These are phyloP conservation scores for Orthonychiurus folsomi DNA, from an alignment of 2,888 invertebrate species.

Conservation along the genomic window DNA sequence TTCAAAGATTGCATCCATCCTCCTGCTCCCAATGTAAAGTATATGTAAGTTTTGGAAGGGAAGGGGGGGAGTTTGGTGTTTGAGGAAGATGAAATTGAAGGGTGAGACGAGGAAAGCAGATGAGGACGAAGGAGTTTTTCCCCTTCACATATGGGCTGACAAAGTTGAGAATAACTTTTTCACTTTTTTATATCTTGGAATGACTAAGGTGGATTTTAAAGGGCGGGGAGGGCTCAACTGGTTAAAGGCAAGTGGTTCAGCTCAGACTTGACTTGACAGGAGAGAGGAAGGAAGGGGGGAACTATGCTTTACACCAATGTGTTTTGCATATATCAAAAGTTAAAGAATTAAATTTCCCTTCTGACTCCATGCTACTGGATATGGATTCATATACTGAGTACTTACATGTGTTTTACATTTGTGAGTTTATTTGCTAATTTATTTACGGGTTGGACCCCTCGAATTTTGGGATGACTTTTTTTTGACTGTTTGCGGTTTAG, in stretches of 20 bases:
- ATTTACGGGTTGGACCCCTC: too few relatives aligned
- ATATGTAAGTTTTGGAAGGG: not conserved
- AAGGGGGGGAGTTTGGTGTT: not conserved
- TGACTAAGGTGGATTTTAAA: not conserved
- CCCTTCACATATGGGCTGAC: not conserved
- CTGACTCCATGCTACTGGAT: too few relatives aligned
- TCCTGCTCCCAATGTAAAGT: too few relatives aligned
- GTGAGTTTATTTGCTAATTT: not conserved
- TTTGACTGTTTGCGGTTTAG: too few relatives aligned
- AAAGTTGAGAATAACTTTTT: constrained; percentile 1
- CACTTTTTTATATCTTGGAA: not conserved
- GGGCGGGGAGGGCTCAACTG: too few relatives aligned
- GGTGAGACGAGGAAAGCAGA: not conserved
- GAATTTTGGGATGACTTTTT: too few relatives aligned
- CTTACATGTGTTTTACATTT: not conserved
- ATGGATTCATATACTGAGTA: too few relatives aligned
- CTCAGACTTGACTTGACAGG: not conserved
- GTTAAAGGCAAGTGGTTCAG: not conserved
- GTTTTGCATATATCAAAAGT: too few relatives aligned
- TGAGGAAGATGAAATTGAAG: not conserved
- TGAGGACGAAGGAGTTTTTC: not conserved
- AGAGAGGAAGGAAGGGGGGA: not conserved
- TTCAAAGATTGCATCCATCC: not conserved
- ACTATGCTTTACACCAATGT: too few relatives aligned
- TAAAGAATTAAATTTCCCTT: too few relatives aligned